phyloP scores from a whole-genome alignment of 2,888 invertebrate genomes.

The Habroteleia sp. region DNA sequence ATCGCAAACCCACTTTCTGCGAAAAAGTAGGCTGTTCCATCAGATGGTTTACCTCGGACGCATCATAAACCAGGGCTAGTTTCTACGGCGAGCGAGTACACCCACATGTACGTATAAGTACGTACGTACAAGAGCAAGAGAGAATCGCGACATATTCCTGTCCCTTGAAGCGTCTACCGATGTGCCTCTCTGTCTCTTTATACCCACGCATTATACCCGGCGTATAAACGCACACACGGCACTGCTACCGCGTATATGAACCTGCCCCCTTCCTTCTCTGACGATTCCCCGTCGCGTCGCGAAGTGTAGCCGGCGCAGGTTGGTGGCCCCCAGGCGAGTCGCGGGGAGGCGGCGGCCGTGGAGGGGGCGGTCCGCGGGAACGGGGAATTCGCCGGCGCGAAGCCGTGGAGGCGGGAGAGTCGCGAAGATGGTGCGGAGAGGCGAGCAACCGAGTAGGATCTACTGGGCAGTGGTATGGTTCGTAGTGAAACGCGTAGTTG shows the following conservation, averaged over 20 bases:
- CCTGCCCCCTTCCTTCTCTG: slow-evolving; percentile 29
- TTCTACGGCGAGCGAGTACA: slow-evolving; percentile 67
- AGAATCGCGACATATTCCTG: slow-evolving; percentile 16
- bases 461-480: slow-evolving; percentile 75
- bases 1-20: slow-evolving; percentile 17
- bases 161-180: slow-evolving; percentile 28
- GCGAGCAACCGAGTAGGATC: slow-evolving; percentile 73
- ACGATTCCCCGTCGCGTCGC: slow-evolving; percentile 62
- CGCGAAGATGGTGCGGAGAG: slow-evolving; percentile 76
- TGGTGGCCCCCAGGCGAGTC: slow-evolving; percentile 72
- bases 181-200: slow-evolving; percentile 61
- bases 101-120: slow-evolving; percentile 51
- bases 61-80: slow-evolving; percentile 67
- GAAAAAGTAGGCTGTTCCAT: slow-evolving; percentile 29
- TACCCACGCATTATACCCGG: slow-evolving; percentile 56
- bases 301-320: slow-evolving; percentile 70
- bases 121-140: neutral
- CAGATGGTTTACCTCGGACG: slow-evolving; percentile 36
- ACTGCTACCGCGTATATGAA: slow-evolving; percentile 29
- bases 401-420: slow-evolving; percentile 74
- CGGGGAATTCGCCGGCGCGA: slow-evolving; percentile 70
- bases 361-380: slow-evolving; percentile 70
- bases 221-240: slow-evolving; percentile 40
- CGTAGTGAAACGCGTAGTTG: slow-evolving; percentile 65
- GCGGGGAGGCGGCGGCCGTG: slow-evolving; percentile 75